phyloP scores from a whole-genome alignment of 2,888 invertebrate genomes.

The Dermolepida albohirtum region DNA sequence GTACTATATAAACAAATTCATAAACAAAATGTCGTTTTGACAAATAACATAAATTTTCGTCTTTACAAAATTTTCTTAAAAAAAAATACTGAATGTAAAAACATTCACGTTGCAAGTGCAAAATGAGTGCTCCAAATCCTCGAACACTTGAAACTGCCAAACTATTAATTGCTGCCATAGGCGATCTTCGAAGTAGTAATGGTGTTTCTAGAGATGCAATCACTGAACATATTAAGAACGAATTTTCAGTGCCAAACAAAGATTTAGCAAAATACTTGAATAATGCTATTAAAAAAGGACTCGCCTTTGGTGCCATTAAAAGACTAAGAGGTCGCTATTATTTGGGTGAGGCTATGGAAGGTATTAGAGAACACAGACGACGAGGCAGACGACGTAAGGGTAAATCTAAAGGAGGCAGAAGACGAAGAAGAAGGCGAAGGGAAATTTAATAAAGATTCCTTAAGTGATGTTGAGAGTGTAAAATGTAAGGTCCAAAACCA shows the following conservation, averaged over 20 bases:
- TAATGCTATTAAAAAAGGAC: slow-evolving; percentile 51
- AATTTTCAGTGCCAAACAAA: slow-evolving; percentile 49
- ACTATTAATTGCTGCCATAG: slow-evolving; percentile 51
- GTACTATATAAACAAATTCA: background rate
- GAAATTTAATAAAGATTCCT: background rate
- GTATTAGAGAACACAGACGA: slow-evolving; percentile 11
- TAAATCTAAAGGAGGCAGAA: background rate
- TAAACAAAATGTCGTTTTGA: slow-evolving; percentile 14
- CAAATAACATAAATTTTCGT: background rate
- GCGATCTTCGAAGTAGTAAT: slow-evolving; percentile 47
- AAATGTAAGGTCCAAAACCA: background rate
- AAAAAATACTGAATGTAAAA: background rate
- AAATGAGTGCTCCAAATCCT: slow-evolving; percentile 33
- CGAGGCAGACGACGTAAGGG: slow-evolving; percentile 3
- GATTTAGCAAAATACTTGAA: slow-evolving; percentile 49
- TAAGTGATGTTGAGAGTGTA: background rate
- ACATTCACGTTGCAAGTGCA: slow-evolving; percentile 6
- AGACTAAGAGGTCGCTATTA: slow-evolving; percentile 49
- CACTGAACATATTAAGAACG: slow-evolving; percentile 50
- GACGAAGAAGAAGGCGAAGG: slow-evolving; percentile 6
- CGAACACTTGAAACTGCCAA: slow-evolving; percentile 48
- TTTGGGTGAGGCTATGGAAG: slow-evolving; percentile 40
- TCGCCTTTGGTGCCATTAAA: slow-evolving; percentile 53
- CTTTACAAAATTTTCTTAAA: background rate
- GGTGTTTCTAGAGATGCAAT: slow-evolving; percentile 52